phyloP scores from a whole-genome alignment of 2,113 vertebrate genomes.

The Ageneiosus marmoratus region DNA sequence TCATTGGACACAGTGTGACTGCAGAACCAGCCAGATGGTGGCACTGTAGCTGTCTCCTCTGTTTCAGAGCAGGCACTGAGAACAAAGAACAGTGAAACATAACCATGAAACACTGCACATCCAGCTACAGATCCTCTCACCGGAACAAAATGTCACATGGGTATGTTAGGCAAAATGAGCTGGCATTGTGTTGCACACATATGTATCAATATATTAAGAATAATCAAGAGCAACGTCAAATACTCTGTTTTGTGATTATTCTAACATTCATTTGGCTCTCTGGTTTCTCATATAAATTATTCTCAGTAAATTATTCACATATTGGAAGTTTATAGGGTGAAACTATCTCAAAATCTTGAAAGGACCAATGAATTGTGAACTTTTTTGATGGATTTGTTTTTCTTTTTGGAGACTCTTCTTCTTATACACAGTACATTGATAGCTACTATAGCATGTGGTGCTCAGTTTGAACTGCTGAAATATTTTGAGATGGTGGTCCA shows the following conservation, averaged over 20 bases:
- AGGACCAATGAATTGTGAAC: background rate
- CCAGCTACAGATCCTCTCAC: background rate
- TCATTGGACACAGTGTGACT: background rate
- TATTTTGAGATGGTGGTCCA: background rate
- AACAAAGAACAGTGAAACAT: background rate
- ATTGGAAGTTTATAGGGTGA: background rate
- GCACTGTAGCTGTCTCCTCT: slow-evolving; percentile 4
- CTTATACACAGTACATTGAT: background rate
- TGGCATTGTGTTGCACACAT: background rate
- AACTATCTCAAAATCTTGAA: background rate
- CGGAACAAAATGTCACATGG: background rate
- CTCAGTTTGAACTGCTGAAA: background rate
- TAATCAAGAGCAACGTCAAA: background rate
- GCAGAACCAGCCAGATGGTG: slow-evolving; percentile 14
- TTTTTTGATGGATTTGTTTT: background rate
- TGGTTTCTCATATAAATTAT: background rate
- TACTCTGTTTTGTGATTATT: background rate
- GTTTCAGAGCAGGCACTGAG: background rate
- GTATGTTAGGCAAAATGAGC: background rate
- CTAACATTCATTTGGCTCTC: background rate
- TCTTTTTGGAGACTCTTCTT: too few relatives aligned
- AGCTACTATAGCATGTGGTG: too few relatives aligned
- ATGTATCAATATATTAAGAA: slow-evolving; percentile 7
- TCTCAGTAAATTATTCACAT: background rate
- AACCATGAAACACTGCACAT: background rate